phyloP scores from a whole-genome alignment of 2,888 invertebrate genomes.

The Podotricha telesiphe region DNA sequence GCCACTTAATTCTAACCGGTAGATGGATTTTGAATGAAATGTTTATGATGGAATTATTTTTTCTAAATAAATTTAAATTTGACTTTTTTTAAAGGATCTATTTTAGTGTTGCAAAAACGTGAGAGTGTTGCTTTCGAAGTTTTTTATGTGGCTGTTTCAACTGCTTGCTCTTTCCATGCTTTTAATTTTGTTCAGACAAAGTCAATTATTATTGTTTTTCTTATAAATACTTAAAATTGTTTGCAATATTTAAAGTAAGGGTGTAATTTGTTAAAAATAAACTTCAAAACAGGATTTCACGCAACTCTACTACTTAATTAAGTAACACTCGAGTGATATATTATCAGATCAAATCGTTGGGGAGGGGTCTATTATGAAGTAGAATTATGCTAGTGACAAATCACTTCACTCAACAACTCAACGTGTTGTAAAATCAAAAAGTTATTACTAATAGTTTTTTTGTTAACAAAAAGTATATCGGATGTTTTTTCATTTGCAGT shows the following conservation, averaged over 20 bases:
- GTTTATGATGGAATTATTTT: slow-evolving; percentile 55
- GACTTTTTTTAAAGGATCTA: slow-evolving; percentile 40
- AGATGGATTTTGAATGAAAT: slow-evolving; percentile 59
- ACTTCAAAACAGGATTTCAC: no score
- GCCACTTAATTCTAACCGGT: slow-evolving; percentile 64
- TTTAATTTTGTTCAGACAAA: neutral
- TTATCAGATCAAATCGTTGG: neutral
- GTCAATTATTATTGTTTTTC: neutral
- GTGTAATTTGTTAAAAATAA: no score
- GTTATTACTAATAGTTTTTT: neutral
- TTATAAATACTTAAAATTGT: neutral
- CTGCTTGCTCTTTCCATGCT: slow-evolving; percentile 4
- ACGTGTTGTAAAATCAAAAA: neutral
- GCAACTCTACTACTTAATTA: neutral
- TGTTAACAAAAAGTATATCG: neutral
- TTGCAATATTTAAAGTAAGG: no score
- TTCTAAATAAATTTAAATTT: slow-evolving; percentile 43
- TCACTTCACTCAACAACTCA: neutral
- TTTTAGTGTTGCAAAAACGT: slow-evolving; percentile 52
- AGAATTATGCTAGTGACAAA: neutral
- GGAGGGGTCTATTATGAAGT: neutral
- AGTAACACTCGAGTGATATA: neutral
- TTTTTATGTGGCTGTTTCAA: slow-evolving; percentile 11
- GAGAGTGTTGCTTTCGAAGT: slow-evolving; percentile 47
- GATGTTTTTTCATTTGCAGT: neutral